A percentile compares a stretch with the other conserved stretches of the same genome.
phyloP scores from a whole-genome alignment of 2,797 vertebrate genomes.

The Peromyscus attwateri region DNA sequence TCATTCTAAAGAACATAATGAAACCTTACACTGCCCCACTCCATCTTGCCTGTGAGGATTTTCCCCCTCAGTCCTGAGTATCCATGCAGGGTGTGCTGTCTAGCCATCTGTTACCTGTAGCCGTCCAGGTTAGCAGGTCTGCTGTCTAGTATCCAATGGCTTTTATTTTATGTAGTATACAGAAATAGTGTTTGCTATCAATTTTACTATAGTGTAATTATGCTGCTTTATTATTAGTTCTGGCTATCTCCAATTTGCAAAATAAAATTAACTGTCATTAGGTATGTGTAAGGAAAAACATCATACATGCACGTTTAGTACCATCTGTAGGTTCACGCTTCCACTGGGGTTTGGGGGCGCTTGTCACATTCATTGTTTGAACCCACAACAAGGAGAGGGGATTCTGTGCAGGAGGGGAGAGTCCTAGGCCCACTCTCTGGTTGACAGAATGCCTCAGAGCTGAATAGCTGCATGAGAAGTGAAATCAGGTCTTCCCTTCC shows the following conservation, averaged over 20 bases:
- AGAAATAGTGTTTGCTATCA: neutral
- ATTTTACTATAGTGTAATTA: neutral
- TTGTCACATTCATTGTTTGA: neutral
- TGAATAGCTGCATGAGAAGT: slow-evolving; percentile 10
- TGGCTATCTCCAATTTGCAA: neutral
- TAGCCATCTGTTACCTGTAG: neutral
- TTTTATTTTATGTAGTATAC: neutral
- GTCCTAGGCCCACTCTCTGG: neutral
- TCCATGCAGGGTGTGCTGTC: neutral
- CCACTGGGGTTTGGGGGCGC: too few species aligned
- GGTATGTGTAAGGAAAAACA: too few species aligned
- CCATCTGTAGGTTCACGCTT: neutral
- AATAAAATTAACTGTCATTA: neutral
- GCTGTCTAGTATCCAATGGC: neutral
- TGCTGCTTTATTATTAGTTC: neutral
- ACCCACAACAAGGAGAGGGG: neutral
- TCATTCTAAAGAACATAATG: neutral
- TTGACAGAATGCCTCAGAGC: neutral
- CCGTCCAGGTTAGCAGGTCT: neutral
- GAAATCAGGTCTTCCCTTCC: slow-evolving; percentile 17
- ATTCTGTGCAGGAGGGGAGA: too few species aligned
- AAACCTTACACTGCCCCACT: neutral
- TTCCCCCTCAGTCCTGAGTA: too few species aligned
- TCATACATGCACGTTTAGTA: neutral
- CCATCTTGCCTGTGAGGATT: neutral